Conservation (phyloP, 2,888 invertebrate genomes). For the Leptinotarsa haldemani region DNA sequence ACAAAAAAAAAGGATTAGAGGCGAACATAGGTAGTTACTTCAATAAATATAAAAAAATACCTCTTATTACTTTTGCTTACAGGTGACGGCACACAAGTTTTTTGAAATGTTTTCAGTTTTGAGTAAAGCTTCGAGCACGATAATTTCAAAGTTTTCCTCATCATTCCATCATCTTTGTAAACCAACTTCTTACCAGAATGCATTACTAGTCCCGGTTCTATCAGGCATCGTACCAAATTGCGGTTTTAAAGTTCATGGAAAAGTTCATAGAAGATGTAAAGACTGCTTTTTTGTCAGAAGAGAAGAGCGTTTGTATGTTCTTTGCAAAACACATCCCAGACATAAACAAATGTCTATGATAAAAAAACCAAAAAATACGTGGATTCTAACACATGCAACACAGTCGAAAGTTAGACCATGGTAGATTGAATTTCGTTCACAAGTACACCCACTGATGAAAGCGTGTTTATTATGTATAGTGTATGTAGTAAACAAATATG, state of each 20-base stretch:
- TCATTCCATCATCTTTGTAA: conserved; percentile 12
- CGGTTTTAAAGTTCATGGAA: conserved; percentile 80
- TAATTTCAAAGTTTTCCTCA: not conserved
- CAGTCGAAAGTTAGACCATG: conserved; percentile 71
- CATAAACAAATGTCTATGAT: conserved; percentile 86
- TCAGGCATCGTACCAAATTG: conserved; percentile 59
- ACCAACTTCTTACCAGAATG: conserved; percentile 18
- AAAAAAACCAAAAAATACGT: conserved; percentile 76
- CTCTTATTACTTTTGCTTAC: no score
- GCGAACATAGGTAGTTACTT: no score
- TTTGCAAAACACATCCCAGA: conserved; percentile 80
- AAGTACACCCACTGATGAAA: not conserved
- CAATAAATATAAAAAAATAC: no score
- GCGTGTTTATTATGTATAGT: not conserved
- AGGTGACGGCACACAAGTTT: not conserved
- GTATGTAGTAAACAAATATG: not conserved
- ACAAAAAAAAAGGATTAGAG: no score
- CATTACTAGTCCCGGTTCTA: conserved; percentile 44
- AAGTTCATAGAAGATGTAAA: conserved; percentile 78
- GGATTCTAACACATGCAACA: conserved; percentile 81
- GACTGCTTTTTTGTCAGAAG: conserved; percentile 81
- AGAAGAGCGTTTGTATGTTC: conserved; percentile 76
- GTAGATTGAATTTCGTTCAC: conserved; percentile 52
- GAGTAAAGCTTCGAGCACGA: not conserved
- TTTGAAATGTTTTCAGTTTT: conserved; percentile 6